Evolutionary conservation across 1,140 invertebrate species (phyloP), one percentile per base, ranked within the genome.

Genomic region (Eueides isabella): DNA sequence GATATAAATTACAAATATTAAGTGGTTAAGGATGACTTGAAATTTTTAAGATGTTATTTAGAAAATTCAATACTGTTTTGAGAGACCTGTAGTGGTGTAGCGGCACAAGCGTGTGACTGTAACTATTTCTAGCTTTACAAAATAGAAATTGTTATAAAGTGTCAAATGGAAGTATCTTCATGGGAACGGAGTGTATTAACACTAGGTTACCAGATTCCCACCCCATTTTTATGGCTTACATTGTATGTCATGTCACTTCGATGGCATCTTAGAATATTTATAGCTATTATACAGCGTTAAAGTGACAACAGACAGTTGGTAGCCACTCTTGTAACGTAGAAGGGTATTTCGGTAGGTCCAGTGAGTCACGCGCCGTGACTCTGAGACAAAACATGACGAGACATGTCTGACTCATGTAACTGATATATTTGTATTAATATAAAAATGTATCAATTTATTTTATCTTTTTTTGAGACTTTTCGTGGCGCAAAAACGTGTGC

Each of bases 391-490:
- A 28, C 62, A 63, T 35, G 63, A 64, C 2, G 28, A 33, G 33
- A 11, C 63, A 11, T n/a, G 63, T 64, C 33, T 31, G 29, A 64
- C 62, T 55, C 48, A 64, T 19, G 63, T 35, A 33, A 35, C 7
- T 33, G n/a, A 64, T 64, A 64, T 33, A 19, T 35, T 64, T 35
- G 19, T 64, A 55, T 55, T 55, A 23, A 55, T 26, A 55, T 55
- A 23, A 23, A 55, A n/a, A n/a, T n/a, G n/a, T n/a, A n/a, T n/a
- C n/a, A n/a, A n/a, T n/a, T n/a, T 55, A 55, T 26, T 55, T 26
- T 55, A 55, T 23, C 9, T 55, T 23, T 23, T 44, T 48, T 44
- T 48, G 7, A n/a, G n/a, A 19, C 5, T 44, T 44, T 16, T 2
- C 41, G 1, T 9, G 0, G 41, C 19, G 7, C n/a, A 44, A 5